Evolutionary conservation across 2,797 vertebrate genomes (phyloP).

Genomic region (Poecilia picta): DNA sequence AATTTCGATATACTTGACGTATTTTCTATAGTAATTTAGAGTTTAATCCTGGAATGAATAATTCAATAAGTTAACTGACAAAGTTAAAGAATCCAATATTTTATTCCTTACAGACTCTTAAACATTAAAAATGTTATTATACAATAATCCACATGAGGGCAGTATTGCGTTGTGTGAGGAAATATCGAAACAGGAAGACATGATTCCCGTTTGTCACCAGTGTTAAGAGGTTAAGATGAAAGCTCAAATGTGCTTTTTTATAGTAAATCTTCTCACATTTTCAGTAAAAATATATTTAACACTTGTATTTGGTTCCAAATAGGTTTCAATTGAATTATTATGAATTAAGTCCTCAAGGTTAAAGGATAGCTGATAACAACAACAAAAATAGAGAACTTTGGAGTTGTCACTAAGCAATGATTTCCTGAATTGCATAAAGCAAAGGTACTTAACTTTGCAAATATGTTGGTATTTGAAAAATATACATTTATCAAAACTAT

Average conservation of each 20-base stretch:
- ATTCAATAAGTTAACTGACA: background rate
- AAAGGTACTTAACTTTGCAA: slow-evolving; percentile 20
- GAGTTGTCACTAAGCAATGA: background rate
- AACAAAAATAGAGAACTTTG: background rate
- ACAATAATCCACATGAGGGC: slow-evolving; percentile 75
- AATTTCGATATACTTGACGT: background rate
- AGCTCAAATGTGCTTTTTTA: background rate
- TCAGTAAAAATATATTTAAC: background rate
- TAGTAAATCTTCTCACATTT: background rate
- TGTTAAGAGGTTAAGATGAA: slow-evolving; percentile 13
- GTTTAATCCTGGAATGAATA: background rate
- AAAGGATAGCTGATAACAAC: background rate
- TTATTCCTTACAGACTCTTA: background rate
- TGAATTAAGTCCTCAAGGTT: background rate
- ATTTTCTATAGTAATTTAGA: background rate
- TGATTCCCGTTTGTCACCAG: slow-evolving; percentile 10
- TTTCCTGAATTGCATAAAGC: background rate
- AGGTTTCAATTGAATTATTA: background rate
- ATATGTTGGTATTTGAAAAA: background rate
- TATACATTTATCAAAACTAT: background rate
- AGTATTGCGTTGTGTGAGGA: slow-evolving; percentile 48
- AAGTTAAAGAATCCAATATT: background rate
- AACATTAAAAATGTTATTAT: background rate
- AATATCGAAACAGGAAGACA: background rate
- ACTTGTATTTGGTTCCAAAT: background rate